A percentile compares a stretch with the other conserved stretches of the same genome.
Evolutionary conservation across 2,797 vertebrate genomes (phyloP).

Genomic region (Sebastes nivosus): DNA sequence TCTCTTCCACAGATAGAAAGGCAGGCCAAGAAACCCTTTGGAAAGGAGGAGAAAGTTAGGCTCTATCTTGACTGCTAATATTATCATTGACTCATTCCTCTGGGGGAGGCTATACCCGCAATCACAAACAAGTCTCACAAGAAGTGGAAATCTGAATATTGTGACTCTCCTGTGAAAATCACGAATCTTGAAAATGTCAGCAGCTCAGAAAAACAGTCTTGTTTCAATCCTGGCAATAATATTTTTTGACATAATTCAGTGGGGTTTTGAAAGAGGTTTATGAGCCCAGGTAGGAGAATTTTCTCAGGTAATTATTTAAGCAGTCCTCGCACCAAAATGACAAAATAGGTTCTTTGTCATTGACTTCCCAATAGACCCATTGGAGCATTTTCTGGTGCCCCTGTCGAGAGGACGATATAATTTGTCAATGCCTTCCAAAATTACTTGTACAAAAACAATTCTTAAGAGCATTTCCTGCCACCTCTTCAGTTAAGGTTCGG

Average conservation of each 20-base stretch:
- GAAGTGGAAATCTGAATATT: conserved; percentile 29
- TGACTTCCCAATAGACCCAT: neutral
- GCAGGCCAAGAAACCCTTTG: conserved; percentile 45
- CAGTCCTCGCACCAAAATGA: neutral
- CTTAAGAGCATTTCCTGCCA: neutral
- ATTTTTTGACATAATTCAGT: neutral
- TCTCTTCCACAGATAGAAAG: conserved; percentile 50
- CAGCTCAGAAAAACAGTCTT: neutral
- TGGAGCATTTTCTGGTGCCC: neutral
- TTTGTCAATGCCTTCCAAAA: neutral
- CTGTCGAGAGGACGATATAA: neutral
- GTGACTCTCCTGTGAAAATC: neutral
- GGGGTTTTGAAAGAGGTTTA: neutral
- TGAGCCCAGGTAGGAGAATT: neutral
- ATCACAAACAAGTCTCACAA: conserved; percentile 21
- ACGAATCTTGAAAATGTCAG: conserved; percentile 8
- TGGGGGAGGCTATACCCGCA: neutral
- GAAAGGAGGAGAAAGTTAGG: conserved; percentile 50
- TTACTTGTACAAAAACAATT: neutral
- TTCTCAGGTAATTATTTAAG: neutral
- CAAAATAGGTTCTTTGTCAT: neutral
- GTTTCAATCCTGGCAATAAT: neutral
- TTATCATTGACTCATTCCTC: conserved; percentile 37
- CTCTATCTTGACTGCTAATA: conserved; percentile 50
- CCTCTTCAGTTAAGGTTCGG: neutral